A percentile compares a stretch with the other conserved stretches of the same genome.
phyloP scores from a whole-genome alignment of 2,888 invertebrate species.

The Scaptodrosophila latifasciaeformis region DNA sequence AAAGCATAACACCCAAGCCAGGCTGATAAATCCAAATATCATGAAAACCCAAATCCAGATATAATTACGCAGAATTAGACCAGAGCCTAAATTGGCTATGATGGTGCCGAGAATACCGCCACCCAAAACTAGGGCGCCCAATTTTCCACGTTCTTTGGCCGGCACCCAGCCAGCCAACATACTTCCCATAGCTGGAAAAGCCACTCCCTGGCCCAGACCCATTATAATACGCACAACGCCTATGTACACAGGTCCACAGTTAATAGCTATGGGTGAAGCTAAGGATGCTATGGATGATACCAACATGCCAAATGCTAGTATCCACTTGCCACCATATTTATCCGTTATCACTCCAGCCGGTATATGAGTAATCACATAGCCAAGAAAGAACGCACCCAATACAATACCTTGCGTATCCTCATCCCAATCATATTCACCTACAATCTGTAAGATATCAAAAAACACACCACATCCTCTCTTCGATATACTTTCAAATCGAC shows the following conservation, averaged over 20 bases:
- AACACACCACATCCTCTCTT: neutral
- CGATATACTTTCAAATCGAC: too few relatives aligned
- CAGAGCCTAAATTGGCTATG: conserved; percentile 79
- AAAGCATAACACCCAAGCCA: too few relatives aligned
- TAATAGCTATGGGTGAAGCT: conserved; percentile 75
- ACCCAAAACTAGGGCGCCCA: conserved; percentile 84
- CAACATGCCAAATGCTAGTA: conserved; percentile 81
- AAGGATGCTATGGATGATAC: conserved; percentile 85
- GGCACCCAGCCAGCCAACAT: conserved; percentile 87
- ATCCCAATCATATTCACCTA: conserved; percentile 79
- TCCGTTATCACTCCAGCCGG: conserved; percentile 87
- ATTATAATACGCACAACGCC: conserved; percentile 82
- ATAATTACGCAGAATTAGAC: conserved; percentile 76
- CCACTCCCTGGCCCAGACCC: conserved; percentile 87
- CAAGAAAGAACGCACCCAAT: conserved; percentile 87
- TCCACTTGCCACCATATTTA: conserved; percentile 76
- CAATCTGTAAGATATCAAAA: neutral
- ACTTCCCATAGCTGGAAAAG: conserved; percentile 86
- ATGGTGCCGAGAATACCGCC: conserved; percentile 80
- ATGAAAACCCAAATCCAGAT: conserved; percentile 75
- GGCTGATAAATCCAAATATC: conserved; percentile 81
- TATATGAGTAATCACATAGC: conserved; percentile 86
- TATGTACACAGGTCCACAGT: conserved; percentile 78
- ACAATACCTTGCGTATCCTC: conserved; percentile 82
- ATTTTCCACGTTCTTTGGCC: conserved; percentile 81